Base-by-base conservation (phyloP, 35 echinoderm and acorn worm genomes). In the Heliocidaris erythrogramma region DNA sequence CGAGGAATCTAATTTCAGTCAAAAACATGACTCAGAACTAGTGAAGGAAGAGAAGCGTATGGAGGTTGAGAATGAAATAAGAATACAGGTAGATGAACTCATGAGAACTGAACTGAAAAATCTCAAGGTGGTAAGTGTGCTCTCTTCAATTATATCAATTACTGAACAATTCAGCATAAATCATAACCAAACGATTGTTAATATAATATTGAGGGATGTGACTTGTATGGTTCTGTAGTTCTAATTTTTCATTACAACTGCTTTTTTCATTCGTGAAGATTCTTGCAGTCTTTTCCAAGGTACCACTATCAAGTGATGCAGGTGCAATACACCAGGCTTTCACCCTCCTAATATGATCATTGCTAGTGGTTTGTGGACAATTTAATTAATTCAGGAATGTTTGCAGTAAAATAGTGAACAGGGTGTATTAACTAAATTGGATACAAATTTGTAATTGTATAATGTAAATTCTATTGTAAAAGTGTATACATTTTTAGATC, bases 31-130 rank as follows among this genome's bases (percentile, higher is more conserved):
- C 90, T 88, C 98, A 0, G 98, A 99, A 71, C 94, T 99, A 30
- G 97, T 99, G 85, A 99, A 97, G 59, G 98, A 99, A 86, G 96
- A 96, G 47, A 99, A 99, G 90, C 91, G 98, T 47, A 94, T 97
- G 30, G 98, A 99, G 49, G 98, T 99, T 13, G 97, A 97, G 59
- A 95, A 93, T 30, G 98, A 99, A 92, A 96, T 99, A 21, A 94
- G 98, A 50, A 60, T 48, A 12, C 98, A 99, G 88, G 98, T 97
- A 2, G 96, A 99, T 96, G 97, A 99, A 86, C 95, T 97, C 21
- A 97, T 97, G 97, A 95, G 98, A 90, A 96, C 97, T 86, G 98
- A 99, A 96, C 94, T 99, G 35, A 99, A 97, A 94, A 99, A 99
- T 95, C 98, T 99, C 11, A 99, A 99, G 95, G 85, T 99, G 95